A percentile compares a stretch with the other conserved stretches of the same genome.
Conservation (phyloP, 2,797 vertebrate species). For the Poeciliopsis turneri region DNA sequence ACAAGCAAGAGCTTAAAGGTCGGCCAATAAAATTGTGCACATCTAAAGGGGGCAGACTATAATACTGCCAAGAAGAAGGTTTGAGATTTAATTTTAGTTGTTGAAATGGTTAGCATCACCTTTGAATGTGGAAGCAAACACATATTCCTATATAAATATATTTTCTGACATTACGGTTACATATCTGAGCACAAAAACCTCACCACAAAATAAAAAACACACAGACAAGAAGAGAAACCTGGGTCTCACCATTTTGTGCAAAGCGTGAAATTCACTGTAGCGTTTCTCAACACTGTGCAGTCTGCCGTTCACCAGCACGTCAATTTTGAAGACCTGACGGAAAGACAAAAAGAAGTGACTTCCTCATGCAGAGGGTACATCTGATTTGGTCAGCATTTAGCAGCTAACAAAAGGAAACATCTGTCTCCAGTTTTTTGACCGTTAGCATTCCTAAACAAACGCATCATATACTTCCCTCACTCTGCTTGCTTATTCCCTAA, state of each 20-base stretch:
- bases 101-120: neutral
- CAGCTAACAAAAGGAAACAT: conserved; percentile 62
- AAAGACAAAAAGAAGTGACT: conserved; percentile 25
- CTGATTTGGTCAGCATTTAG: conserved; percentile 33
- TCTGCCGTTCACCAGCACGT: conserved; percentile 93
- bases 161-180: neutral
- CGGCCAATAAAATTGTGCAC: neutral
- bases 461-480: conserved; percentile 40
- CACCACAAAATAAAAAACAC: neutral
- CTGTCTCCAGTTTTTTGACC: conserved; percentile 28
- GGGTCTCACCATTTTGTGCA: conserved; percentile 95
- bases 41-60: neutral
- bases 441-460: conserved; percentile 24
- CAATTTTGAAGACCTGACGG: conserved; percentile 95
- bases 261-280: conserved; percentile 96
- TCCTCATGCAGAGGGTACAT: neutral
- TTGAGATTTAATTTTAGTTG: neutral
- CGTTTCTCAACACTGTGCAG: conserved; percentile 96
- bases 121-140: neutral
- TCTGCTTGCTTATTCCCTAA: conserved; percentile 23
- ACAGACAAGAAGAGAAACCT: neutral
- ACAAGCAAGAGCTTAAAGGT: neutral
- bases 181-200: neutral
- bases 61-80: neutral
- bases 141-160: neutral